Conservation (phyloP, 2,113 vertebrate species). For the Ursus arctos region DNA sequence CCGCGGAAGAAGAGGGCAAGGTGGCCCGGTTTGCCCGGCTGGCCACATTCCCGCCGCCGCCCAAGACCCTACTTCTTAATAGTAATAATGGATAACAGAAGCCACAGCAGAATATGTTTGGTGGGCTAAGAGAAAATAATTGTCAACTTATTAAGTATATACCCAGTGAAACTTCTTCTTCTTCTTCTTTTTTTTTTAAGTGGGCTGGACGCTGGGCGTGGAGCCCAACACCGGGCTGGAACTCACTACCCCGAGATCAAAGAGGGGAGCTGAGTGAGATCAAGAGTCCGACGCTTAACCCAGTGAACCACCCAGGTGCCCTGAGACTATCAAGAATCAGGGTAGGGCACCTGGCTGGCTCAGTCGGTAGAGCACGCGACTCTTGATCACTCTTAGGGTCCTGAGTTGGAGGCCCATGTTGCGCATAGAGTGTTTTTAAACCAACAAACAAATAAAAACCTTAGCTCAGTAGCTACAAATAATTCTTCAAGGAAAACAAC, state of each 20-base stretch:
- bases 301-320: not conserved
- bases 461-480: not conserved
- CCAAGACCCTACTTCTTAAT: not conserved
- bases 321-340: not conserved
- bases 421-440: not conserved
- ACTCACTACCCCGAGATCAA: no score
- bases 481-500: not conserved
- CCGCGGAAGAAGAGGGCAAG: slow-evolving; percentile 87
- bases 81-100: not conserved
- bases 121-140: not conserved
- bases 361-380: not conserved
- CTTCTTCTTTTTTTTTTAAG: no score
- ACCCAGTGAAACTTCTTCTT: no score
- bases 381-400: not conserved
- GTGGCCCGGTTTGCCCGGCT: not conserved
- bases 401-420: not conserved
- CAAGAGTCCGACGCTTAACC: not conserved
- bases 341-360: not conserved
- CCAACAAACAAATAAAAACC: no score
- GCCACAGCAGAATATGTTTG: not conserved
- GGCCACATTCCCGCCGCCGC: not conserved
- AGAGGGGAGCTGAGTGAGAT: not conserved
- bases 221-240: no score
- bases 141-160: not conserved
- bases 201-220: no score